Base-by-base conservation (phyloP, 2,113 vertebrate genomes). In the Sorex araneus region DNA sequence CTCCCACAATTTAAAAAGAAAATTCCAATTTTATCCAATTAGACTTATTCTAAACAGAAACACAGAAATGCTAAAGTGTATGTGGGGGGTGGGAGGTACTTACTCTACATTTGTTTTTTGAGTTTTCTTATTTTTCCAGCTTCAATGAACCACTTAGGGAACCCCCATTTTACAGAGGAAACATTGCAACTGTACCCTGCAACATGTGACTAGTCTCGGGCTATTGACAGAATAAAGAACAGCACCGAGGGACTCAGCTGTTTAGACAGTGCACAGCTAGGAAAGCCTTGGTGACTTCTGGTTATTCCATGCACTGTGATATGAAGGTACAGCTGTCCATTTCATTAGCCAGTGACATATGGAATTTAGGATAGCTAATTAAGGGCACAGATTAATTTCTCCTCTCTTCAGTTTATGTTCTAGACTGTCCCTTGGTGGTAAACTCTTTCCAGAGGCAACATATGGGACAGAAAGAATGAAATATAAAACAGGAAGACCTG, bases 1-100 rank as follows among this genome's bases (percentile, higher is more conserved):
- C 45, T 47, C 45, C 45, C 45, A 47, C 45, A 47, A 47, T 11
- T 47, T 47, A 47, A 47, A 47, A 47, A 47, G 45, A 47, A 47
- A 47, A 11, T 47, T 11, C 47, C 19, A 84, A 70, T 50, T 63
- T 57, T 80, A 71, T 23, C 66, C 76, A 91, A 78, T 84, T 88
- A 87, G 77, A 10, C 54, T 74, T 79, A 70, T 87, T 85, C n/a
- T 91, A 75, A 80, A 78, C 43, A 76, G 21, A 85, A 86, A 43
- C 77, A 87, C 57, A 60, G 6, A 60, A 60, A 60, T 60, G 21
- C 21, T 16, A 60, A 23, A 16, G 21, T 6, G 6, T 6, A 16
- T 0, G 87, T 40, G 84, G 90, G 71, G 66, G 32, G 23, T 45
- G 91, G 78, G 54, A 71, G 47, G 66, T 25, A 88, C 63, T 89